Base-by-base conservation (phyloP, 2,797 vertebrate genomes). In the Coregonus ussuriensis region DNA sequence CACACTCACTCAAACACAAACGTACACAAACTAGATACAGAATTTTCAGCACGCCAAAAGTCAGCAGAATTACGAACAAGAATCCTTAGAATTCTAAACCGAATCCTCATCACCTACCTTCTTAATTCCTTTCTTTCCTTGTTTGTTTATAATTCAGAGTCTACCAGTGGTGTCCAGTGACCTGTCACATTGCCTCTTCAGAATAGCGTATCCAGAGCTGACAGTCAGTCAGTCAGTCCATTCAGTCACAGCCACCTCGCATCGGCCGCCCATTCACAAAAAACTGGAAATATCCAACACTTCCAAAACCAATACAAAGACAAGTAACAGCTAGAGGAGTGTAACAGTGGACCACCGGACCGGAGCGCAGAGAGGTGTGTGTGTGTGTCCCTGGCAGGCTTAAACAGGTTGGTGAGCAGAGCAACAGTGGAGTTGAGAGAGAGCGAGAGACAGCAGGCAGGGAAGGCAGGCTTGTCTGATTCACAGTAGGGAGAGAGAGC, bases 201-300 rank as follows among this genome's bases (percentile, higher is more conserved):
- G 15, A 15, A 35, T 62, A 21, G 72, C 29, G n/a, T 13, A 37
- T 13, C 59, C 35, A 41, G n/a, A 29, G 56, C 72, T 63, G 74
- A 65, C 76, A 72, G 69, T 79, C 70, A 62, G 65, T 79, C 70
- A 62, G 62, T 73, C 72, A 76, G 72, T 94, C 91, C 93, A 94
- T 94, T 94, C 92, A 89, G 75, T 76, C 88, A 88, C 88, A 47
- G 41, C 9, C 41, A 85, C 83, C 82, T 82, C 81, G 84, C 85
- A 75, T 84, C 79, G 52, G 85, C 83, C 84, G 88, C 87, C 89
- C 93, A 94, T 94, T 93, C 93, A 94, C 88, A 93, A 94, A 94
- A 90, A 16, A 59, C 52, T 31, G 70, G 18, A 51, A 77, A 68
- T 71, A 74, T 85, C 81, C 82, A 72, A 69, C 59, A 9, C 21